A percentile compares a stretch with the other conserved stretches of the same genome.
Conservation (phyloP, 2,888 invertebrate species). For the Dicyrtomina minuta region DNA sequence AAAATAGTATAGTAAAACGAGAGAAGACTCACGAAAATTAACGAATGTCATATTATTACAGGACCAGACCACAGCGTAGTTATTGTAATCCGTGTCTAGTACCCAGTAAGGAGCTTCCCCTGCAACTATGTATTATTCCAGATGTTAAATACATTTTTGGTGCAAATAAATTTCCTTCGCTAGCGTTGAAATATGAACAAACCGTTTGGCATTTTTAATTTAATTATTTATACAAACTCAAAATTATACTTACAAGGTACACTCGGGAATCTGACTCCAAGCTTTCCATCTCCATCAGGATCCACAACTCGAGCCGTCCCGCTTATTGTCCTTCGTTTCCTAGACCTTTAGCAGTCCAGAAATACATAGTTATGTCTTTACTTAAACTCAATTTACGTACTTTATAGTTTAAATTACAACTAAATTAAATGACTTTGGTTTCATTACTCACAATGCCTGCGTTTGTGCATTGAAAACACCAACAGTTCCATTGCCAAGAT, state of each 20-base stretch:
- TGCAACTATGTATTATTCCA: constrained; percentile 42
- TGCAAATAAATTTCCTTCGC: no score
- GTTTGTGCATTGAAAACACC: constrained; percentile 23
- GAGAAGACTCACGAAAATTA: constrained; percentile 29
- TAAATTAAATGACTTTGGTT: no score
- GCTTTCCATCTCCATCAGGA: constrained; percentile 61
- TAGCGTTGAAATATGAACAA: no score
- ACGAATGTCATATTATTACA: constrained; percentile 59
- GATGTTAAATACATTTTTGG: no score
- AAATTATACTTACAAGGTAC: constrained; percentile 61
- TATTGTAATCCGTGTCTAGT: constrained; percentile 66
- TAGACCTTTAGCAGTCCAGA: constrained; percentile 59
- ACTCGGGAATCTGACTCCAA: constrained; percentile 66
- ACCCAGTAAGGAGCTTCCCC: constrained; percentile 64
- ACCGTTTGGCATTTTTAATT: no score
- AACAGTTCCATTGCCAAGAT: constrained; percentile 57
- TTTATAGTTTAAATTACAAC: no score
- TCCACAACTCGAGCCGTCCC: constrained; percentile 63
- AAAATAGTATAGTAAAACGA: not conserved
- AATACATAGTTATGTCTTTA: no score
- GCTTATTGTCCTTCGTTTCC: constrained; percentile 62
- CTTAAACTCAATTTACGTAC: no score
- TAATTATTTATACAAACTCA: no score
- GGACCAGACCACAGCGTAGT: constrained; percentile 66
- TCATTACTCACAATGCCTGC: constrained; percentile 24